A percentile compares a stretch with the other conserved stretches of the same genome.
phyloP scores from a whole-genome alignment of 2,113 vertebrate genomes.

The Cairina moschata region DNA sequence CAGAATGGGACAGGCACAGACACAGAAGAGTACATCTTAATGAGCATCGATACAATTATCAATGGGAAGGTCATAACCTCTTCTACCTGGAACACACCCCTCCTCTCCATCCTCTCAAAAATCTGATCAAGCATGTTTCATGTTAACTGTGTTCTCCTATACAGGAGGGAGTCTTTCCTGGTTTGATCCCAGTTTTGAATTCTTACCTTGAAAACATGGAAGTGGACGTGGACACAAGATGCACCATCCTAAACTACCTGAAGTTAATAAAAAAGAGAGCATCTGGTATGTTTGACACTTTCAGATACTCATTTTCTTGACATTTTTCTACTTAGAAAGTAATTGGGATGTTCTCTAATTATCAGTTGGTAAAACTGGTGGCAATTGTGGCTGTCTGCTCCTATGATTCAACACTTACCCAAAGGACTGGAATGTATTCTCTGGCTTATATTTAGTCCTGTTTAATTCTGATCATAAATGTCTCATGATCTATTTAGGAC shows the following conservation, averaged over 20 bases:
- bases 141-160: conserved; percentile 16
- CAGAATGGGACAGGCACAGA: conserved; percentile 79
- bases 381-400: neutral
- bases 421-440: neutral
- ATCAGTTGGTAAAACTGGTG: neutral
- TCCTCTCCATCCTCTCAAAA: neutral
- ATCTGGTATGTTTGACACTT: conserved; percentile 82
- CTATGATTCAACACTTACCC: too few relatives aligned
- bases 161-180: conserved; percentile 95
- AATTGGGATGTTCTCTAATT: neutral
- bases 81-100: neutral
- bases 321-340: neutral
- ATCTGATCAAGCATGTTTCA: neutral
- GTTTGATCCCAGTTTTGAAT: conserved; percentile 96
- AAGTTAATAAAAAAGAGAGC: conserved; percentile 98
- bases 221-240: conserved; percentile 97
- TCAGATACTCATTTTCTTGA: neutral
- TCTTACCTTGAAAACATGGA: conserved; percentile 99
- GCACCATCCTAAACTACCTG: conserved; percentile 96
- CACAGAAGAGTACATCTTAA: conserved; percentile 87
- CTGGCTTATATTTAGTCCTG: neutral
- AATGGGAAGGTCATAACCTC: conserved; percentile 89
- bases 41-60: conserved; percentile 99
- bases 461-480: neutral
- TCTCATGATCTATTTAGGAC: neutral